Percentiles rank a stretch among this genome's conserved stretches.
Evolutionary conservation across 2,888 invertebrate species (phyloP).

Genomic region (Lapara coniferarum): DNA sequence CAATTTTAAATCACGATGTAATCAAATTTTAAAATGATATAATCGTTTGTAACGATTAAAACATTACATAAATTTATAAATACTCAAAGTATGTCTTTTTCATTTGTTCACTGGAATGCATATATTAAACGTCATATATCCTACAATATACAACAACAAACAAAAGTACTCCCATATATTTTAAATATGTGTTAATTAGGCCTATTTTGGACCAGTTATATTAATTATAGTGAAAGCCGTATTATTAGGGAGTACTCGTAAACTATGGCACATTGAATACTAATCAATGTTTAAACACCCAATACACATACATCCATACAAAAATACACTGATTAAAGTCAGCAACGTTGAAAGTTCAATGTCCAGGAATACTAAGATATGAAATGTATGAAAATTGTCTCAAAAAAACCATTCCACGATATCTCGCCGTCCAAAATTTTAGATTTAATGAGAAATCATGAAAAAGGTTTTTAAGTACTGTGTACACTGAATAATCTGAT

Average conservation of each 20-base stretch:
- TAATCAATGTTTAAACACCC: constrained; percentile 41
- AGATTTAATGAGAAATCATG: constrained; percentile 45
- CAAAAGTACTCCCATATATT: background rate
- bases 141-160: constrained; percentile 30
- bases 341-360: constrained; percentile 22
- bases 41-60: constrained; percentile 62
- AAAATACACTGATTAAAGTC: constrained; percentile 55
- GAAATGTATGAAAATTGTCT: constrained; percentile 4
- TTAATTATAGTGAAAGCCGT: background rate
- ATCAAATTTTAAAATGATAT: constrained; percentile 27
- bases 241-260: constrained; percentile 24
- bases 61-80: constrained; percentile 11
- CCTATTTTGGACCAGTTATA: background rate
- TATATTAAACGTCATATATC: constrained; percentile 40
- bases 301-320: constrained; percentile 61
- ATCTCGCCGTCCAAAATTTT: background rate
- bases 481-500: constrained; percentile 29
- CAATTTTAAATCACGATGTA: constrained; percentile 16
- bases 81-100: constrained; percentile 1
- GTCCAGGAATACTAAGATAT: constrained; percentile 1
- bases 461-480: constrained; percentile 55
- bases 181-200: too few relatives aligned
- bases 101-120: constrained; percentile 58
- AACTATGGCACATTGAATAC: constrained; percentile 54
- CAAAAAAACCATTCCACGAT: constrained; percentile 23